Percentiles rank a stretch among this genome's conserved stretches.
phyloP scores from a whole-genome alignment of 37 sponge, comb jelly and placozoan species.

The Ephydatia muelleri region DNA sequence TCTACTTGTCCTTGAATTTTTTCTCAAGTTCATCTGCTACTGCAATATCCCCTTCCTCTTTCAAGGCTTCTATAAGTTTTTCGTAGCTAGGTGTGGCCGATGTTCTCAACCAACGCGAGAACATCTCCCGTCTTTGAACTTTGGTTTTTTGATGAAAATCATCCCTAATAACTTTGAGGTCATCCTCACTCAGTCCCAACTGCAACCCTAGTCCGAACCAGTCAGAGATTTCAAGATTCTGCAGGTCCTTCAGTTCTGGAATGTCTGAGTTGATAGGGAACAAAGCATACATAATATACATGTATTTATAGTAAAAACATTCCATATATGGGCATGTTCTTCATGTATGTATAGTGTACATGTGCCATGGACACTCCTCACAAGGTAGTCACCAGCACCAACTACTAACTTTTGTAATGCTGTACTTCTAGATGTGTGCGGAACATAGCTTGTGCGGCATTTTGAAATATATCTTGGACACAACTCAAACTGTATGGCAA shows the following conservation, averaged over 20 bases:
- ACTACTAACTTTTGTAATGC: no score
- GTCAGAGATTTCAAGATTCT: neutral
- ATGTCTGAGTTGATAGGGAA: neutral
- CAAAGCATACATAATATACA: neutral
- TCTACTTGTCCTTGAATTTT: neutral
- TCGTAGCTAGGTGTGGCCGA: neutral
- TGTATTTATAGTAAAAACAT: neutral
- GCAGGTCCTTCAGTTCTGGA: neutral
- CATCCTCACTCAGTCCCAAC: neutral
- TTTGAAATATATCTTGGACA: no score
- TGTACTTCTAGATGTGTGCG: no score
- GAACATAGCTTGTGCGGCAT: no score
- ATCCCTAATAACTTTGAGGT: neutral
- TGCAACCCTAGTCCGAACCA: neutral
- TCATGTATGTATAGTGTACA: no score
- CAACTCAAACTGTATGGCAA: no score
- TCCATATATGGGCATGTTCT: no score
- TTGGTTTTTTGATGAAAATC: neutral
- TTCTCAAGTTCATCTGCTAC: neutral
- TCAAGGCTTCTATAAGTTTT: neutral
- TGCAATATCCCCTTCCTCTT: neutral
- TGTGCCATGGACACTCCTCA: no score
- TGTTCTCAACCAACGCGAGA: neutral
- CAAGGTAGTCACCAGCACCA: no score
- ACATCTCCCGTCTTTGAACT: neutral